phyloP scores from a whole-genome alignment of 2,797 vertebrate genomes.

The Ctenosaura bakeri region DNA sequence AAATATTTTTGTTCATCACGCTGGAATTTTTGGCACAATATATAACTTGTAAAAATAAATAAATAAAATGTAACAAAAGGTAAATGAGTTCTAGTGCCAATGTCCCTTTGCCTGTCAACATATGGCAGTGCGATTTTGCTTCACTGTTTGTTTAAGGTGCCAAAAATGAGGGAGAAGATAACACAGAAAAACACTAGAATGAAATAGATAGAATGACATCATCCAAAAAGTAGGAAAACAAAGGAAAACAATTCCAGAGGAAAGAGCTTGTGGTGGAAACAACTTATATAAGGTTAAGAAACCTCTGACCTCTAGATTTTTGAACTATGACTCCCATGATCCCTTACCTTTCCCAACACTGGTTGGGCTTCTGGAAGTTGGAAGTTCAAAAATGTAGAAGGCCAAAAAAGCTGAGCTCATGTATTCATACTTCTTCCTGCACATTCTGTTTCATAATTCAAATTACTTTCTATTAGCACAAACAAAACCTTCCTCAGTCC shows the following conservation, averaged over 20 bases:
- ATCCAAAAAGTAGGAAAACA: neutral
- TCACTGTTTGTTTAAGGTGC: neutral
- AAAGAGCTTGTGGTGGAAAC: neutral
- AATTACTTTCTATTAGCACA: neutral
- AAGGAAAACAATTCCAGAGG: neutral
- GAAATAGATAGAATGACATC: neutral
- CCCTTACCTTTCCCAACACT: neutral
- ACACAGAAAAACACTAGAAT: neutral
- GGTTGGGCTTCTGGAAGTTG: neutral
- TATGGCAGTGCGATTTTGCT: too few species aligned
- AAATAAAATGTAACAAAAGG: neutral
- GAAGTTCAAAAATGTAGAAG: too few species aligned
- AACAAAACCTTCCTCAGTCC: neutral
- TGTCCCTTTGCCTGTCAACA: neutral
- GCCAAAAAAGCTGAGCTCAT: neutral
- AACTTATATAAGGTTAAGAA: neutral
- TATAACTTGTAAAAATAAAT: neutral
- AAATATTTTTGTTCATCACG: neutral
- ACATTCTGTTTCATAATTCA: neutral
- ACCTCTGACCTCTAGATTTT: neutral
- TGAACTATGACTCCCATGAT: neutral
- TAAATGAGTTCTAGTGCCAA: neutral
- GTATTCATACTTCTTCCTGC: too few species aligned
- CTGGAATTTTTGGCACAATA: neutral
- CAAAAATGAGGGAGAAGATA: neutral